These are phyloP conservation scores for Corbicula japonica DNA, from an alignment of 2,888 invertebrate genomes.

Conservation along the genomic window DNA sequence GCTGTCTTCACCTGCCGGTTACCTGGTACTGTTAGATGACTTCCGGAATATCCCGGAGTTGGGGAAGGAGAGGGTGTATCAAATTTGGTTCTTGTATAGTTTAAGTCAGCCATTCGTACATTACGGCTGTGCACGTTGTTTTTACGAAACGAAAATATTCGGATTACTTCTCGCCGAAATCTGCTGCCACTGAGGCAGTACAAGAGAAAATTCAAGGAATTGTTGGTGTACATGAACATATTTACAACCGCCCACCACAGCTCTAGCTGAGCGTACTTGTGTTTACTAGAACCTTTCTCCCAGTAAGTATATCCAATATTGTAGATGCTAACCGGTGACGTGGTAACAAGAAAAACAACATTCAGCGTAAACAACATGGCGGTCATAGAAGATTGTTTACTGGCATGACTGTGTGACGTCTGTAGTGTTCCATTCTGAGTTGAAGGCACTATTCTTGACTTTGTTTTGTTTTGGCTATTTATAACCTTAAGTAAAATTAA, in stretches of 20 bases:
- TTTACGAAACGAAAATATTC: conserved; percentile 32
- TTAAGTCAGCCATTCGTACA: background rate
- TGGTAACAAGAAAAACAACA: conserved; percentile 73
- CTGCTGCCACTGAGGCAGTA: conserved; percentile 79
- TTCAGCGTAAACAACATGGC: conserved; percentile 75
- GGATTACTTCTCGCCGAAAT: conserved; percentile 75
- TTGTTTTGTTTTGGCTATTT: conserved; percentile 56
- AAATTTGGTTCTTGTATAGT: conserved; percentile 40
- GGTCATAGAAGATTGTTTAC: conserved; percentile 75
- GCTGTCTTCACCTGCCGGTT: background rate
- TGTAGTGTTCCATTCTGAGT: background rate
- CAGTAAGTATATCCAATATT: conserved; percentile 69
- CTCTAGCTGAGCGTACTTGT: conserved; percentile 36
- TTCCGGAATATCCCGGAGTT: conserved; percentile 3
- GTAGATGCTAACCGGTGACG: conserved; percentile 74
- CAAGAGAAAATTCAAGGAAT: conserved; percentile 77
- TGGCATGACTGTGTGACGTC: no score
- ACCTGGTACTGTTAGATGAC: background rate
- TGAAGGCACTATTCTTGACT: conserved; percentile 21
- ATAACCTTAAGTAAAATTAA: conserved; percentile 74
- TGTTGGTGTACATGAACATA: conserved; percentile 79
- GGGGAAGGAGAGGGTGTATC: conserved; percentile 19
- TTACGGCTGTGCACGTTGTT: background rate
- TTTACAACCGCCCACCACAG: conserved; percentile 75
- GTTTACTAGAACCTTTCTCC: conserved; percentile 18